Conservation (phyloP, 2,797 vertebrate genomes). For the Xenentodon cancila region DNA sequence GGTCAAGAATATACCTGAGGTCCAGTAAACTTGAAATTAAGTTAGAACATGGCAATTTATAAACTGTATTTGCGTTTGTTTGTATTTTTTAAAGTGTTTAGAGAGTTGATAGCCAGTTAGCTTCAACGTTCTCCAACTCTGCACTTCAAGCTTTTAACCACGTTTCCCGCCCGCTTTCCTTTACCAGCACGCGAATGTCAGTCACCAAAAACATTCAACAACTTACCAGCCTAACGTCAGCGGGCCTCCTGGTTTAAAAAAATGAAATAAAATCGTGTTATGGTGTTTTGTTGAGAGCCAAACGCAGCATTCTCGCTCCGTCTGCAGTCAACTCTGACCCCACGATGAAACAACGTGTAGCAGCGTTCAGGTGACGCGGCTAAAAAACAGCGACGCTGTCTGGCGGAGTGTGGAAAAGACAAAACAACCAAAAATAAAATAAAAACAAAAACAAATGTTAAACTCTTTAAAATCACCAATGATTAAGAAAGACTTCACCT, state of each 20-base stretch:
- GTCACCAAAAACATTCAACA: neutral
- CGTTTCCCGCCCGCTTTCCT: neutral
- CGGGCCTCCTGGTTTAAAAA: neutral
- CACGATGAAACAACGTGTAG: neutral
- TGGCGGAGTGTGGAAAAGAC: slow-evolving; percentile 10
- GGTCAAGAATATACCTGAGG: neutral
- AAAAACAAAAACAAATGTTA: too few species aligned
- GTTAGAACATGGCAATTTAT: neutral
- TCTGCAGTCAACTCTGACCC: slow-evolving; percentile 59
- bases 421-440: too few species aligned
- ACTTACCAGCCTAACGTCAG: slow-evolving; percentile 47
- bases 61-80: neutral
- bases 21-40: neutral
- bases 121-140: neutral
- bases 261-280: too few species aligned
- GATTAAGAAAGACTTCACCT: too few species aligned
- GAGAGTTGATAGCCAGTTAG: slow-evolving; percentile 32
- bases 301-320: slow-evolving; percentile 30
- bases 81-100: too few species aligned
- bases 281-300: neutral
- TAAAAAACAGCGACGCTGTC: slow-evolving; percentile 48
- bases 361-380: rapidly evolving
- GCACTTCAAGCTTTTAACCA: neutral
- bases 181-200: neutral
- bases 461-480: too few species aligned